phyloP scores from a whole-genome alignment of 2,888 invertebrate species.

The Megaustenia siamemsis region DNA sequence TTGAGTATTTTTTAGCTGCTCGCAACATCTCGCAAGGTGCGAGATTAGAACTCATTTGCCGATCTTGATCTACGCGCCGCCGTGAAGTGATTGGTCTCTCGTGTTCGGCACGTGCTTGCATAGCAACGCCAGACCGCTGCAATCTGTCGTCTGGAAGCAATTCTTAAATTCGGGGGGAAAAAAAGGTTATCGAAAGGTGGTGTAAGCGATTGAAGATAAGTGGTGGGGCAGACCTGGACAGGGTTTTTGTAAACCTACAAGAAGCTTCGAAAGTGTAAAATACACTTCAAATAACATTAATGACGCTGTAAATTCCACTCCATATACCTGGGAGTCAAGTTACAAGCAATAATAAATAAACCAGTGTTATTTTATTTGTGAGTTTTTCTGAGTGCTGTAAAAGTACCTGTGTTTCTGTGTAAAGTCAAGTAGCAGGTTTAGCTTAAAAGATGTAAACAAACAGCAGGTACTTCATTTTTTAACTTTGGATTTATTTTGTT shows the following conservation, averaged over 20 bases:
- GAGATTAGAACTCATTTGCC: conserved; percentile 18
- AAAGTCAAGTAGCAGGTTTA: too few species aligned
- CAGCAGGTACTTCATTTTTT: too few species aligned
- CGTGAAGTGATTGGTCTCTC: conserved; percentile 41
- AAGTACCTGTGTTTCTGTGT: too few species aligned
- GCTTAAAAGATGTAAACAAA: too few species aligned
- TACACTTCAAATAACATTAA: neutral
- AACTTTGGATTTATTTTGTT: too few species aligned
- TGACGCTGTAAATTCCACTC: neutral
- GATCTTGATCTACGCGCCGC: conserved; percentile 36
- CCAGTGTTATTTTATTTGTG: too few species aligned
- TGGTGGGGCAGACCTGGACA: neutral
- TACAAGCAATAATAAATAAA: too few species aligned
- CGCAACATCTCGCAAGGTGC: neutral
- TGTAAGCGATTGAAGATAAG: neutral
- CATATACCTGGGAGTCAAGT: neutral
- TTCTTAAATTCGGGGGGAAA: neutral
- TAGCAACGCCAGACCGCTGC: conserved; percentile 46
- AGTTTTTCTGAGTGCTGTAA: too few species aligned
- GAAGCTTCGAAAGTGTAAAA: neutral
- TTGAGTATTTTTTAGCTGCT: neutral
- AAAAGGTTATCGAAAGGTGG: conserved; percentile 8
- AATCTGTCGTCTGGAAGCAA: conserved; percentile 36
- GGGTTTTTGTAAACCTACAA: neutral
- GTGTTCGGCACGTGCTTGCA: conserved; percentile 48